Base-by-base conservation (phyloP, 2,113 vertebrate species). In the Rhea pennata region DNA sequence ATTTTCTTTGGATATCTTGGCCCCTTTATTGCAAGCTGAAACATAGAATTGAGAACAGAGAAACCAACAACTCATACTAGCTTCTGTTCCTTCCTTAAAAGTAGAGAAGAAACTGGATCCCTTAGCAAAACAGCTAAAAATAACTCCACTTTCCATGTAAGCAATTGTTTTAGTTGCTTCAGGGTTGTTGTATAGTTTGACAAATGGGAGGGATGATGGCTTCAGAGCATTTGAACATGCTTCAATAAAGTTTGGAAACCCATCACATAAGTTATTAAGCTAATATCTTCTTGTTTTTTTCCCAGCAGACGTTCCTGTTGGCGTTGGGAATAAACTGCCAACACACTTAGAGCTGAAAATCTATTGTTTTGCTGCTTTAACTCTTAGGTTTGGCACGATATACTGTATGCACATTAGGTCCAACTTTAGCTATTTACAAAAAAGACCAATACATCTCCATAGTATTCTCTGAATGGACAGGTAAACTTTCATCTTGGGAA, bases 121-220 rank as follows among this genome's bases (percentile, higher is more conserved):
- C 15, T 50, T 76, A 66, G 9, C 6, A 73, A 73, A 95, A 39
- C 10, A 42, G 74, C 58, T 85, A 79, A 89, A 88, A 89, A 66
- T 67, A 89, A 33, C 58, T 26, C 33, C 23, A 39, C 16, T 69
- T 92, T 80, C 46, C 6, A 8, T 26, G 12, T 70, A 71, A 76
- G 27, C 71, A 67, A 4, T 91, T 92, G 71, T 79, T 82, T 50
- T 59, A 83, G 36, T 6, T 70, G 54, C 46, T 70, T 84, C 0
- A 21, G 13, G 4, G 4, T 80, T 94, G 59, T 73, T 70, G 61
- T 58, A 29, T 69, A 59, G 66, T 73, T 95, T 58, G 24, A 26
- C 58, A 73, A 5, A 5, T 53, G 27, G 12, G 36, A 66, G 39
- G 9, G 11, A 1, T 48, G 11, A 15, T 81, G 6, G 4, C 9